phyloP scores from a whole-genome alignment of 2,797 vertebrate genomes.

The Rallus crepitans region DNA sequence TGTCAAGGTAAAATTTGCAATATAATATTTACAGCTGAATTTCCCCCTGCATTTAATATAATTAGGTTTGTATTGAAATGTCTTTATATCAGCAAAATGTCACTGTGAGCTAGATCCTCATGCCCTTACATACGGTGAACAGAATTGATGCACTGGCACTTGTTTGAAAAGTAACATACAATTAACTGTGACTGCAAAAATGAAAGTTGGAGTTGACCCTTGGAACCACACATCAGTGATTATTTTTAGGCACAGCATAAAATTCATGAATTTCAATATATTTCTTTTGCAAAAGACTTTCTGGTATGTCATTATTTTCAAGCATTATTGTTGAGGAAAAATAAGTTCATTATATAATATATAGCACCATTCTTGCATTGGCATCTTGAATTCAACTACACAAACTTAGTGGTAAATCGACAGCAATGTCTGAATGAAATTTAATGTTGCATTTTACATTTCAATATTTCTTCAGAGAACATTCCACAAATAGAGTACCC shows the following conservation, averaged over 20 bases:
- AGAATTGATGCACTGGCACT: not conserved
- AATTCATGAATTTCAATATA: not conserved
- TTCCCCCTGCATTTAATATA: not conserved
- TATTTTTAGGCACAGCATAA: not conserved
- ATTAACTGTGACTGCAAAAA: not conserved
- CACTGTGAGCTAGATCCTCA: not conserved
- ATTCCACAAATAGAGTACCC: not conserved
- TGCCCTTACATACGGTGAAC: not conserved
- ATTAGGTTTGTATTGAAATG: not conserved
- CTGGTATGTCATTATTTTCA: not conserved
- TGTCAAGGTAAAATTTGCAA: not conserved
- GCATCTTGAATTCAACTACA: slow-evolving; percentile 1
- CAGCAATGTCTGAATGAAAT: slow-evolving; percentile 11
- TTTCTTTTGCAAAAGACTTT: not conserved
- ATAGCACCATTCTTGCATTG: not conserved
- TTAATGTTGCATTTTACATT: not conserved
- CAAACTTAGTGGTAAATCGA: not conserved
- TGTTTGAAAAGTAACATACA: not conserved
- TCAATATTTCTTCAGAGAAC: slow-evolving; percentile 14
- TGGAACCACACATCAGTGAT: not conserved
- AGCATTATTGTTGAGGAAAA: not conserved
- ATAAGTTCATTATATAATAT: not conserved
- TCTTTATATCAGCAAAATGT: not conserved
- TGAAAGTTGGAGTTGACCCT: not conserved
- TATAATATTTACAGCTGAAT: not conserved